phyloP scores from a whole-genome alignment of 2,113 vertebrate genomes.

The Zeus faber region DNA sequence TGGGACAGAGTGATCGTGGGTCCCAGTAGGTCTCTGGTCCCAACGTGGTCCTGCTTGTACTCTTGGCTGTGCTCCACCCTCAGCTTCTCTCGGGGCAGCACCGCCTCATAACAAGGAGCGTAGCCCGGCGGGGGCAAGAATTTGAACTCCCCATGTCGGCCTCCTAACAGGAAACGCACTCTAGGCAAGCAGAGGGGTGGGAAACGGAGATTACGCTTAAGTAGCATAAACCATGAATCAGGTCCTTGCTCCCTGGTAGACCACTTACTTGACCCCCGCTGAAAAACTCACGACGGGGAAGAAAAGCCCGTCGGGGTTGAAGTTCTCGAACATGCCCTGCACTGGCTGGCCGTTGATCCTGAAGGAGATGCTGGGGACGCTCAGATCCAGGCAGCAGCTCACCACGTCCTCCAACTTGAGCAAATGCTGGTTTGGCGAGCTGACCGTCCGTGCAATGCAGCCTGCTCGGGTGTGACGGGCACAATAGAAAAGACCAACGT shows the following conservation, averaged over 20 bases:
- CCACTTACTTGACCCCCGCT: conserved; percentile 90
- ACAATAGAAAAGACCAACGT: no score
- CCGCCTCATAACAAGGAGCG: conserved; percentile 91
- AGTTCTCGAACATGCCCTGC: conserved; percentile 98
- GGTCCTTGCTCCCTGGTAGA: not conserved
- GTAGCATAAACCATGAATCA: no score
- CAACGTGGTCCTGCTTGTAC: conserved; percentile 84
- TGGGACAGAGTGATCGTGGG: conserved; percentile 87
- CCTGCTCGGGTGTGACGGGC: conserved; percentile 65
- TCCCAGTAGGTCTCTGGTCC: conserved; percentile 82
- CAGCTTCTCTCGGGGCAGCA: conserved; percentile 89
- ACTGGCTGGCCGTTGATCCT: conserved; percentile 96
- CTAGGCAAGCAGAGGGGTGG: conserved; percentile 50
- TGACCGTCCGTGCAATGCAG: conserved; percentile 87
- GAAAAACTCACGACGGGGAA: conserved; percentile 95
- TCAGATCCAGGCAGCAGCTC: conserved; percentile 95
- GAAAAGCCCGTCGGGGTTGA: conserved; percentile 94
- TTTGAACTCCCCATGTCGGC: conserved; percentile 95
- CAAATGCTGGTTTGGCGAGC: conserved; percentile 90
- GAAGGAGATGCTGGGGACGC: conserved; percentile 94
- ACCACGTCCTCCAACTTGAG: conserved; percentile 89
- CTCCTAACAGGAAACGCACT: conserved; percentile 89
- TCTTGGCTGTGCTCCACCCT: conserved; percentile 88
- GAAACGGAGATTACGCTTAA: no score
- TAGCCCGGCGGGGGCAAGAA: conserved; percentile 94